Conservation (phyloP, 2,113 vertebrate species). For the Tichodroma muraria region DNA sequence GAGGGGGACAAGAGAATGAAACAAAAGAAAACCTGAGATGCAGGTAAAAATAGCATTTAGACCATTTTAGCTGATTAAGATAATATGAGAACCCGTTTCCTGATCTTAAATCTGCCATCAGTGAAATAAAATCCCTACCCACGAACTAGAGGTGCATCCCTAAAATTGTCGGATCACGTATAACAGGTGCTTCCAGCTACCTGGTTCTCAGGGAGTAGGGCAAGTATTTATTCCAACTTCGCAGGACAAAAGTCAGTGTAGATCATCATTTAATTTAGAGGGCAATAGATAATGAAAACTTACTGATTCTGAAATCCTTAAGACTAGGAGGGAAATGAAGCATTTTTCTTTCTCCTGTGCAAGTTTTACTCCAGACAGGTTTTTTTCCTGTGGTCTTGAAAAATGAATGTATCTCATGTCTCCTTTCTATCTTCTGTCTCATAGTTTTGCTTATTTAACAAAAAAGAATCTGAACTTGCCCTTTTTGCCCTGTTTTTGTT, state of each 20-base stretch:
- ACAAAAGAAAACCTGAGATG: neutral
- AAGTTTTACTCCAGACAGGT: neutral
- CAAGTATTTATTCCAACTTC: neutral
- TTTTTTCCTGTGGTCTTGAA: neutral
- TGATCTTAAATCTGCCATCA: neutral
- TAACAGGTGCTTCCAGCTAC: neutral
- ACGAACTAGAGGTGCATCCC: neutral
- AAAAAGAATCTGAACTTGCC: neutral
- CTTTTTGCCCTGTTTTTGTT: neutral
- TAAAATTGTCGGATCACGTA: neutral
- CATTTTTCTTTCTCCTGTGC: neutral
- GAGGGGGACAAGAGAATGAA: neutral
- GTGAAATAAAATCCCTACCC: neutral
- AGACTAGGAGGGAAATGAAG: neutral
- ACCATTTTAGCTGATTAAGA: neutral
- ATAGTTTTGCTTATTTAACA: neutral
- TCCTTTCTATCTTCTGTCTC: neutral
- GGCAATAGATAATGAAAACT: neutral
- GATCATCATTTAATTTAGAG: neutral
- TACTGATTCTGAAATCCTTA: neutral
- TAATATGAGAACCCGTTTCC: neutral
- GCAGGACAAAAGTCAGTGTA: neutral
- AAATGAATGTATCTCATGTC: neutral
- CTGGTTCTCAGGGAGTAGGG: neutral
- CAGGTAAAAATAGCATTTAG: neutral